These are phyloP conservation scores for Lepidurus arcticus DNA, from an alignment of 1,140 invertebrate genomes.

Conservation along the genomic window DNA sequence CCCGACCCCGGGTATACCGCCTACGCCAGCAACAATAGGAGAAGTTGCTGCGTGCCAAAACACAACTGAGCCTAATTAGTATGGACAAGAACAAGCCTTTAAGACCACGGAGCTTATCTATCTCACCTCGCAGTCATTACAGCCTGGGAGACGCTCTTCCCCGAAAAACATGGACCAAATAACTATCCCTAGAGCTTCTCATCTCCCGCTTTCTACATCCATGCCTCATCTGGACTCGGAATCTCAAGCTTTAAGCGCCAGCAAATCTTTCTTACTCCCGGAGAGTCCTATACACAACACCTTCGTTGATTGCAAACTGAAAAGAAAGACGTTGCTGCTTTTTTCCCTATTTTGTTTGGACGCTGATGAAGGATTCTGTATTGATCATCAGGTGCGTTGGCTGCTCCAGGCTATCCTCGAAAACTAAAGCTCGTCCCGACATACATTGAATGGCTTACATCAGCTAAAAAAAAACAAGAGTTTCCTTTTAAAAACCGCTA, in stretches of 20 bases:
- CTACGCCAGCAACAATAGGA: background rate
- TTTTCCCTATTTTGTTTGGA: background rate
- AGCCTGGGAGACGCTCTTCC: constrained; percentile 4
- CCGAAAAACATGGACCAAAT: constrained; percentile 18
- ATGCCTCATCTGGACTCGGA: constrained; percentile 16
- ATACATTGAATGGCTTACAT: too few species aligned
- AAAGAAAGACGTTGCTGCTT: background rate
- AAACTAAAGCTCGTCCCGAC: too few species aligned
- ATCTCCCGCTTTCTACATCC: background rate
- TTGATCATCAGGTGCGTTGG: background rate
- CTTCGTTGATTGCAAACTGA: background rate
- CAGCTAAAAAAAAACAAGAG: too few species aligned
- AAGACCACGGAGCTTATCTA: constrained; percentile 21
- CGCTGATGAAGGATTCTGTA: constrained; percentile 1
- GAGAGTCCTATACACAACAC: background rate
- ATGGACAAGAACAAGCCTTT: constrained; percentile 6
- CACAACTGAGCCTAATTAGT: constrained; percentile 21
- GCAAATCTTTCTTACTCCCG: background rate
- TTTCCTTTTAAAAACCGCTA: too few species aligned
- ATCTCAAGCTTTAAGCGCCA: constrained; percentile 4
- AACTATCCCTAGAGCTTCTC: constrained; percentile 21
- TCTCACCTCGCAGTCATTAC: constrained; percentile 18
- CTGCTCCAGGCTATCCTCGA: too few species aligned
- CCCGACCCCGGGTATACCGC: background rate
- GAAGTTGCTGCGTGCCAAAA: background rate